Percentiles rank a stretch among this genome's conserved stretches.
Conservation (phyloP, 2,888 invertebrate genomes). For the Glyphotaelius pellucidus region DNA sequence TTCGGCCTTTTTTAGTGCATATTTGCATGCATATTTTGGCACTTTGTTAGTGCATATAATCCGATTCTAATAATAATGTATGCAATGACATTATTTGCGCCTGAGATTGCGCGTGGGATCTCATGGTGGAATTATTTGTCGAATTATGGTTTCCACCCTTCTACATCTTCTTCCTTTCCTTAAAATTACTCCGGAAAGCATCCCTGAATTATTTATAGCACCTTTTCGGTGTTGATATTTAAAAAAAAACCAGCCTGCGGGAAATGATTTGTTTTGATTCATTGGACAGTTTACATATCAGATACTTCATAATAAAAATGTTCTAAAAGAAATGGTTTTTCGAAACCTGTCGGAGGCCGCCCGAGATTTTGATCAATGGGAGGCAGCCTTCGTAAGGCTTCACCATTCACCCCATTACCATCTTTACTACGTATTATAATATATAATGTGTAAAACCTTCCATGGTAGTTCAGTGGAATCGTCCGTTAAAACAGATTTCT, state of each 20-base stretch:
- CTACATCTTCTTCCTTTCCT: not conserved
- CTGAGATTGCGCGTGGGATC: not conserved
- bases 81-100: not conserved
- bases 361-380: not conserved
- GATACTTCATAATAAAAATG: not conserved
- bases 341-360: not conserved
- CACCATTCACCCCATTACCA: not conserved
- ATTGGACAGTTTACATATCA: not conserved
- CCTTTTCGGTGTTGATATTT: not conserved
- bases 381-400: not conserved
- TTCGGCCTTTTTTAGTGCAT: too few species aligned
- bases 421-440: not conserved
- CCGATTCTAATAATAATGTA: too few species aligned
- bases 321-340: not conserved
- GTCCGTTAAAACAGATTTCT: constrained; percentile 24
- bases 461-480: not conserved
- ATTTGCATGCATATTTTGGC: too few species aligned
- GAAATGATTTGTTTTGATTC: not conserved
- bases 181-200: not conserved
- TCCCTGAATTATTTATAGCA: not conserved
- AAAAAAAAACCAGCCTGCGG: not conserved
- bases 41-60: too few species aligned
- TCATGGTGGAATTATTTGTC: not conserved
- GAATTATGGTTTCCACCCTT: not conserved
- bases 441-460: not conserved